Evolutionary conservation across 35 echinoderm and acorn worm genomes (phyloP).

Genomic region (Strongylocentrotus purpuratus): DNA sequence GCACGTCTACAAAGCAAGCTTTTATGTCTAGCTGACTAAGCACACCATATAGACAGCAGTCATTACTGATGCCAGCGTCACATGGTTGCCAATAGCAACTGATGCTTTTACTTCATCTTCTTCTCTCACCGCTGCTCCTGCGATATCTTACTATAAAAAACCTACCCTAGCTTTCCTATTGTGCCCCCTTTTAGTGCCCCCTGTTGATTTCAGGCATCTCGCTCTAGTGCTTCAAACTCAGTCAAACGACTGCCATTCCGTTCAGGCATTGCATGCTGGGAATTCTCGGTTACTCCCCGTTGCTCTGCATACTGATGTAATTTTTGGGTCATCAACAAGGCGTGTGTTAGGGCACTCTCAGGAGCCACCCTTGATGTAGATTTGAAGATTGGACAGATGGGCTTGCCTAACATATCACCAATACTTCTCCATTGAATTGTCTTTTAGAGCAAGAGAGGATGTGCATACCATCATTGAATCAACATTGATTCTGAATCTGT

Average conservation of each 20-base stretch:
- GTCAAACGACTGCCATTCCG: neutral
- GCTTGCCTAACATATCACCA: neutral
- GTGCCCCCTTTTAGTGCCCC: neutral
- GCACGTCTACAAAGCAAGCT: neutral
- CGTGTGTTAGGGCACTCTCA: neutral
- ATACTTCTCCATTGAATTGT: neutral
- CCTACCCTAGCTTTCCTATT: neutral
- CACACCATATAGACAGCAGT: neutral
- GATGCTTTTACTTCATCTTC: neutral
- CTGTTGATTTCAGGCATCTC: neutral
- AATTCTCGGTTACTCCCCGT: neutral
- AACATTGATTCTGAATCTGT: neutral
- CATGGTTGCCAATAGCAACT: conserved; percentile 9
- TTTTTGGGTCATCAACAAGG: neutral
- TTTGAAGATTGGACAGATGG: neutral
- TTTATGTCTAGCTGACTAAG: neutral
- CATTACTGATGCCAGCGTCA: neutral
- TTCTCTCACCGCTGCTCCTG: neutral
- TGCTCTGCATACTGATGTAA: neutral
- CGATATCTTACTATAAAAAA: neutral
- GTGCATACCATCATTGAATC: neutral
- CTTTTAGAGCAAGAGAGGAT: neutral
- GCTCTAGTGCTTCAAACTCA: neutral
- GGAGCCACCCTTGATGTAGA: neutral
- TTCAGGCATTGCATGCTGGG: neutral